phyloP scores from a whole-genome alignment of 2,113 vertebrate species.

The Crotalus viridis region DNA sequence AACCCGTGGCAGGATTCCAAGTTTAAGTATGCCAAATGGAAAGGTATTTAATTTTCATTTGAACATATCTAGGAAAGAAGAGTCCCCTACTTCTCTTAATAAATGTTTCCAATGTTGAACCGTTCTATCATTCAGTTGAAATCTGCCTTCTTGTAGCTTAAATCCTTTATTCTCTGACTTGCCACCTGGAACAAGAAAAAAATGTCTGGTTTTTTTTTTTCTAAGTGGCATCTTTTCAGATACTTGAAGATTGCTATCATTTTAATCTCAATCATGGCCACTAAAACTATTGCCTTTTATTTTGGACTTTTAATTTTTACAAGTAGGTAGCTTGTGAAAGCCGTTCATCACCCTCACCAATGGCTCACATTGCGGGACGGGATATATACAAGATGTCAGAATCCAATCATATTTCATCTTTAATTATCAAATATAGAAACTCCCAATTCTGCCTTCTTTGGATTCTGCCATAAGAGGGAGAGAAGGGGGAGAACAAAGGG shows the following conservation, averaged over 20 bases:
- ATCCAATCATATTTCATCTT: too few species aligned
- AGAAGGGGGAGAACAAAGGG: too few species aligned
- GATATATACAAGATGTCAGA: too few species aligned
- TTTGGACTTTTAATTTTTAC: background rate
- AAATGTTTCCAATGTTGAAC: background rate
- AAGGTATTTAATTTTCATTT: background rate
- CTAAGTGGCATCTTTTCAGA: background rate
- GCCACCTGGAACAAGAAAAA: background rate
- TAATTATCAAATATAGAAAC: too few species aligned
- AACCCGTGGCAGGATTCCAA: background rate
- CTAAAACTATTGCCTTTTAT: background rate
- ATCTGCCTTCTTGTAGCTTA: background rate
- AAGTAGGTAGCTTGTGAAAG: background rate
- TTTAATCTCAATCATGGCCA: background rate
- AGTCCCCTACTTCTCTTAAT: background rate
- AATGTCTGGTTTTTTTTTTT: background rate
- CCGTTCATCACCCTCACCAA: background rate
- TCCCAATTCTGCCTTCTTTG: too few species aligned
- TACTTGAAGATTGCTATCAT: background rate
- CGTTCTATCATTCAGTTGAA: background rate
- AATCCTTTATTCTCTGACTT: background rate
- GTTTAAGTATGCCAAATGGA: background rate
- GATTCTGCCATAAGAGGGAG: too few species aligned
- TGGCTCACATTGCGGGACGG: background rate
- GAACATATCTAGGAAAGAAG: background rate